Evolutionary conservation across 2,797 vertebrate species (phyloP).

Genomic region (Lithobates sylvaticus): DNA sequence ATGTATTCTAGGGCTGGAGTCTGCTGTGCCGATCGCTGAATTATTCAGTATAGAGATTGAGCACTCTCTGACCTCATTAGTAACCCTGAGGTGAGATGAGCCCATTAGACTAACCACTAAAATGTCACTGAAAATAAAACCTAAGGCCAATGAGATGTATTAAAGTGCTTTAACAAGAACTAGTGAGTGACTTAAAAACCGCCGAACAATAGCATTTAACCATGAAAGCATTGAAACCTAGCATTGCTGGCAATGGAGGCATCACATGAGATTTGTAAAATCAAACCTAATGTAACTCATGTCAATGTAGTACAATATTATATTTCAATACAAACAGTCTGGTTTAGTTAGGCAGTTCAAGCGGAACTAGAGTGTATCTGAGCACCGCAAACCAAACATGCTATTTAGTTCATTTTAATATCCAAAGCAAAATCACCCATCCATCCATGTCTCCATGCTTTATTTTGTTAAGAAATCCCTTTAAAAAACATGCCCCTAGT

Average conservation of each 20-base stretch:
- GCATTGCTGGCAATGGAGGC: background rate
- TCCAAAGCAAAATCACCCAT: too few relatives aligned
- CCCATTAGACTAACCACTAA: constrained; percentile 84
- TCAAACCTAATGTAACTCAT: background rate
- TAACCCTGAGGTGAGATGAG: constrained; percentile 84
- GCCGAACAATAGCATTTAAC: constrained; percentile 72
- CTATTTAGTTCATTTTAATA: too few relatives aligned
- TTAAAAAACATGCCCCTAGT: too few relatives aligned
- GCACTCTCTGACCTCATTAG: constrained; percentile 84
- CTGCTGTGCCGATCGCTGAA: constrained; percentile 85
- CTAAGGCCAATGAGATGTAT: constrained; percentile 81
- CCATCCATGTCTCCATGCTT: too few relatives aligned
- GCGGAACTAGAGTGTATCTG: too few relatives aligned
- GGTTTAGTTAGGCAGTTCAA: too few relatives aligned
- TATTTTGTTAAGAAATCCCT: too few relatives aligned
- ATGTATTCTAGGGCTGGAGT: constrained; percentile 85
- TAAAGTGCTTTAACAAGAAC: constrained; percentile 87
- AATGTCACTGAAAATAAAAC: constrained; percentile 78
- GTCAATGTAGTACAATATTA: background rate
- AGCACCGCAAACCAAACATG: too few relatives aligned
- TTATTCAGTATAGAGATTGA: constrained; percentile 84
- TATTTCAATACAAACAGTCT: too few relatives aligned
- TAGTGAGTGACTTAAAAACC: constrained; percentile 73
- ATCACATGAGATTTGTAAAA: background rate
- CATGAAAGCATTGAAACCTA: constrained; percentile 64